Conservation (phyloP, 2,888 invertebrate species). For the Terebella lapidaria region DNA sequence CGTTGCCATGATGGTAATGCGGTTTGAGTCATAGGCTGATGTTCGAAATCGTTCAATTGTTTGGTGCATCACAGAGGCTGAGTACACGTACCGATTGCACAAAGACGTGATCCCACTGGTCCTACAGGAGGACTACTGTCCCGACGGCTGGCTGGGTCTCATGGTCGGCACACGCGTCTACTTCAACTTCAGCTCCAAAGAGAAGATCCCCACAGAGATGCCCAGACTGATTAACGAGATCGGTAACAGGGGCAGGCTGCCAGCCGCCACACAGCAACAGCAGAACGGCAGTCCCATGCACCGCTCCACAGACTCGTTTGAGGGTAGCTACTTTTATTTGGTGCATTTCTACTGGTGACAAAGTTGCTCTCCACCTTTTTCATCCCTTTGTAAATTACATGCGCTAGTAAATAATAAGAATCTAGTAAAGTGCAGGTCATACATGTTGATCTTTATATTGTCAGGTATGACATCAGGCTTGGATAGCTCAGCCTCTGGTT, state of each 20-base stretch:
- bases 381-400: too few species aligned
- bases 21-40: too few species aligned
- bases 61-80: slow-evolving; percentile 52
- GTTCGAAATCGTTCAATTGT: too few species aligned
- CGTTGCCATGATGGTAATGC: too few species aligned
- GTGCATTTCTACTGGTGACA: too few species aligned
- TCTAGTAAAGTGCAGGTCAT: too few species aligned
- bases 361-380: background rate
- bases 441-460: background rate
- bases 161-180: slow-evolving; percentile 46
- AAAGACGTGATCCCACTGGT: slow-evolving; percentile 48
- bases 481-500: slow-evolving; percentile 10
- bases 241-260: slow-evolving; percentile 32
- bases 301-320: background rate
- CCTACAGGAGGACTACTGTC: slow-evolving; percentile 38
- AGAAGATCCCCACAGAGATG: slow-evolving; percentile 30
- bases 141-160: slow-evolving; percentile 52
- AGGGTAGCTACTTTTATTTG: too few species aligned
- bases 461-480: background rate
- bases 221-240: slow-evolving; percentile 38
- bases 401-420: too few species aligned
- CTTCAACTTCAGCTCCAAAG: slow-evolving; percentile 41
- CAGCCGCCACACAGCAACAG: background rate
- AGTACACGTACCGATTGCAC: slow-evolving; percentile 44
- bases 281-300: background rate